A percentile compares a stretch with the other conserved stretches of the same genome.
These are phyloP conservation scores for Corythornis vintsioides DNA, from an alignment of 2,113 vertebrate genomes.

Conservation along the genomic window DNA sequence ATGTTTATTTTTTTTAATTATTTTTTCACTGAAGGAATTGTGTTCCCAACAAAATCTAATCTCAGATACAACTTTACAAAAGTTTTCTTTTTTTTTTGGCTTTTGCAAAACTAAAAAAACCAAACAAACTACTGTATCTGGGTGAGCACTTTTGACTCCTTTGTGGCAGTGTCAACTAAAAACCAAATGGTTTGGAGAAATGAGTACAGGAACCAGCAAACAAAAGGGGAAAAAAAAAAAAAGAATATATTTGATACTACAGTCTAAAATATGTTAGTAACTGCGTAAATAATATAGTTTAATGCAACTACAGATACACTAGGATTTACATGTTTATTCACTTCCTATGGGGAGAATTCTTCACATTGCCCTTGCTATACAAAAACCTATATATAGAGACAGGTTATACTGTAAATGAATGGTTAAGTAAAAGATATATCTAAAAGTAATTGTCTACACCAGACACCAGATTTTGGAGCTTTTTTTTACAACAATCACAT, in stretches of 20 bases:
- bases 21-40: neutral
- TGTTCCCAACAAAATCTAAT: neutral
- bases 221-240: neutral
- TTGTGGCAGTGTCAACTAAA: neutral
- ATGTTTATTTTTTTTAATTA: neutral
- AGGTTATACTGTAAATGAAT: too few species aligned
- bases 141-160: neutral
- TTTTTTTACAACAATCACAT: neutral
- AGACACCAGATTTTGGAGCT: neutral
- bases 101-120: neutral
- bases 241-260: too few species aligned
- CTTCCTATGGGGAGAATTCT: too few species aligned
- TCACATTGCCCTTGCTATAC: too few species aligned
- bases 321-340: too few species aligned
- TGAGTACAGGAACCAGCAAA: neutral
- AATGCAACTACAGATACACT: too few species aligned
- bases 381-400: too few species aligned
- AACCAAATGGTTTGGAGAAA: neutral
- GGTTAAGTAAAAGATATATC: too few species aligned
- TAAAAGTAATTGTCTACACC: too few species aligned
- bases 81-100: neutral
- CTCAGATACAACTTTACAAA: neutral
- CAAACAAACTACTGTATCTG: neutral
- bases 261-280: too few species aligned
- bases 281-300: too few species aligned